Conservation (phyloP, 35 echinoderm and acorn worm genomes). For the Amphiura filiformis region DNA sequence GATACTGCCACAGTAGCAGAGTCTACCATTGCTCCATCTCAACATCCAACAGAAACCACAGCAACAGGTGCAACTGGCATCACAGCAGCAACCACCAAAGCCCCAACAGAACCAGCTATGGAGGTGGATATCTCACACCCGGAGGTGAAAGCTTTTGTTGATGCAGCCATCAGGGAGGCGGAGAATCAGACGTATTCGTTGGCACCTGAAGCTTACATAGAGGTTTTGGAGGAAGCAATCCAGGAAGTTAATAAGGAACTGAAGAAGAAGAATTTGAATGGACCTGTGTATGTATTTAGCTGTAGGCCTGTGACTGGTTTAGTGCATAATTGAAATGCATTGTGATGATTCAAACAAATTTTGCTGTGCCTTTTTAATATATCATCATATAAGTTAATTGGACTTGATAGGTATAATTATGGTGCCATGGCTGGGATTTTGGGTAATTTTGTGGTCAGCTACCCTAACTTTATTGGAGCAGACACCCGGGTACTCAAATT, state of each 20-base stretch:
- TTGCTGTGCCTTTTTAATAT: neutral
- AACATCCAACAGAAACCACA: slow-evolving; percentile 51
- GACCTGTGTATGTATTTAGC: slow-evolving; percentile 69
- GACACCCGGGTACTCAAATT: too few relatives aligned
- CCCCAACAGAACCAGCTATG: neutral
- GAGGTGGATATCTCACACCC: slow-evolving; percentile 73
- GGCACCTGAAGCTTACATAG: slow-evolving; percentile 81
- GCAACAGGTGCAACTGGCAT: slow-evolving; percentile 19
- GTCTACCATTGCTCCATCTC: slow-evolving; percentile 21
- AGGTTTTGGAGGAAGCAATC: slow-evolving; percentile 82
- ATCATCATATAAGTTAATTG: too few relatives aligned
- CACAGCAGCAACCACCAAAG: neutral
- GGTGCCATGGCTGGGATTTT: too few relatives aligned
- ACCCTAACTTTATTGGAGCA: too few relatives aligned
- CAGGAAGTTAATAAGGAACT: slow-evolving; percentile 84
- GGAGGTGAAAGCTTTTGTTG: slow-evolving; percentile 65
- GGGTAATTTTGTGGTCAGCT: too few relatives aligned
- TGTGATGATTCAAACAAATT: neutral
- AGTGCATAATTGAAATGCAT: neutral
- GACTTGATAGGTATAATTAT: too few relatives aligned
- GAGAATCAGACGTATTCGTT: slow-evolving; percentile 77
- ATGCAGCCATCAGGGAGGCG: slow-evolving; percentile 59
- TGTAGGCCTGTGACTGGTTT: too few relatives aligned
- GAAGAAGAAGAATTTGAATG: slow-evolving; percentile 47
- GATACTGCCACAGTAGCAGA: slow-evolving; percentile 39